These are phyloP conservation scores for Odontamblyopus rebecca DNA, from an alignment of 2,797 vertebrate species.

Conservation along the genomic window DNA sequence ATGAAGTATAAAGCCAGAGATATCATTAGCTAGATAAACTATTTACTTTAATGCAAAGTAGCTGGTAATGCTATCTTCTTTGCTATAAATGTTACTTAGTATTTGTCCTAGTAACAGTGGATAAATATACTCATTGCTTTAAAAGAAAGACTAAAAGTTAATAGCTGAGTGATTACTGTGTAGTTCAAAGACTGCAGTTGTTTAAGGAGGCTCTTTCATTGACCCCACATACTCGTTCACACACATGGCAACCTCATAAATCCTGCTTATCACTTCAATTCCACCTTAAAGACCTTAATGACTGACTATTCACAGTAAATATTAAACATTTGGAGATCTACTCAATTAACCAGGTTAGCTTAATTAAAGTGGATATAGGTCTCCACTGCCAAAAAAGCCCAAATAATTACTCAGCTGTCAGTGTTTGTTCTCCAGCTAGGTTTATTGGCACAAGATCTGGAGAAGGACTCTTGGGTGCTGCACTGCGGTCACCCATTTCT, in stretches of 20 bases:
- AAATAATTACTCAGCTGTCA: neutral
- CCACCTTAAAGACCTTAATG: slow-evolving; percentile 26
- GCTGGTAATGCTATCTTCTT: neutral
- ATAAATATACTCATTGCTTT: slow-evolving; percentile 21
- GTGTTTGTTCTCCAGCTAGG: neutral
- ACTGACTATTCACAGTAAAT: neutral
- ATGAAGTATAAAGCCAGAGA: too few relatives aligned
- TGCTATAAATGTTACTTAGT: neutral
- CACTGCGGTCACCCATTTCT: too few relatives aligned
- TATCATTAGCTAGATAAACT: neutral
- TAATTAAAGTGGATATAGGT: neutral
- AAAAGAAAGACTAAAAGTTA: slow-evolving; percentile 50
- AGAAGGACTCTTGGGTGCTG: too few relatives aligned
- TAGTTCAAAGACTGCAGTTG: slow-evolving; percentile 56
- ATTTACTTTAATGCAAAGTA: neutral
- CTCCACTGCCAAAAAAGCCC: neutral
- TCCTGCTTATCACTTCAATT: slow-evolving; percentile 55
- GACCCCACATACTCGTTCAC: slow-evolving; percentile 59
- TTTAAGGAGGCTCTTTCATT: slow-evolving; percentile 44
- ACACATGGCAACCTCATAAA: slow-evolving; percentile 80
- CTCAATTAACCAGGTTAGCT: neutral
- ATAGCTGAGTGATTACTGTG: slow-evolving; percentile 56
- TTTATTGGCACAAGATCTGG: too few relatives aligned
- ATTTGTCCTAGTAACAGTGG: slow-evolving; percentile 13
- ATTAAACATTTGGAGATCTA: neutral